Evolutionary conservation across 2,888 invertebrate species (phyloP).

Genomic region (Eilema caniola): DNA sequence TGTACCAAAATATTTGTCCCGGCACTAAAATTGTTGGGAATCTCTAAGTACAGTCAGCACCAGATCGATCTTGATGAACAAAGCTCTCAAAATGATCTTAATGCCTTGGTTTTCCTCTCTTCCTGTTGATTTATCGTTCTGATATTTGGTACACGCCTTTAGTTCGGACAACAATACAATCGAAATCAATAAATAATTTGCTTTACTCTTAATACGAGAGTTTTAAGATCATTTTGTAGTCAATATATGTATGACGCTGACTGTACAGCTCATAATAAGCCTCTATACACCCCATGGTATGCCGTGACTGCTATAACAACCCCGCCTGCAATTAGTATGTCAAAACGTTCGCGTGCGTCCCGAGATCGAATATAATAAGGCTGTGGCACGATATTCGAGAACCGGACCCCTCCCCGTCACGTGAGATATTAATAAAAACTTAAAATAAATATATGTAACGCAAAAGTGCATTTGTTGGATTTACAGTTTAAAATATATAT

Average conservation of each 20-base stretch:
- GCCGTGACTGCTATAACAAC: conserved; percentile 63
- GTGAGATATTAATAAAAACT: conserved; percentile 65
- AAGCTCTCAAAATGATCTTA: too few relatives aligned
- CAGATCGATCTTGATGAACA: too few relatives aligned
- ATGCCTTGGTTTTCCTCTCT: too few relatives aligned
- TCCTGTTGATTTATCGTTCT: too few relatives aligned
- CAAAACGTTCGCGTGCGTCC: conserved; percentile 75
- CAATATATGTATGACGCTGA: too few relatives aligned
- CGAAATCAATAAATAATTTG: too few relatives aligned
- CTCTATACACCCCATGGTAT: conserved; percentile 50
- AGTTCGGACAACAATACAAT: too few relatives aligned
- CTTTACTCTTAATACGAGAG: too few relatives aligned
- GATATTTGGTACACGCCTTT: too few relatives aligned
- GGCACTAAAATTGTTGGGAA: conserved; percentile 51
- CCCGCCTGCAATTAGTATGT: conserved; percentile 71
- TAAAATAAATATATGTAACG: conserved; percentile 47
- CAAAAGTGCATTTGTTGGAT: conserved; percentile 37
- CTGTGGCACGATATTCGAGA: conserved; percentile 66
- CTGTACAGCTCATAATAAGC: conserved; percentile 54
- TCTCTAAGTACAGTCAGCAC: too few relatives aligned
- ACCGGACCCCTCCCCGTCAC: conserved; percentile 60
- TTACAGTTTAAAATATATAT: neutral
- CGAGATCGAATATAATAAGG: conserved; percentile 75
- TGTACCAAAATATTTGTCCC: conserved; percentile 56
- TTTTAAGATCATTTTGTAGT: too few relatives aligned